phyloP scores from a whole-genome alignment of 2,888 invertebrate genomes.

The Spodoptera picta region DNA sequence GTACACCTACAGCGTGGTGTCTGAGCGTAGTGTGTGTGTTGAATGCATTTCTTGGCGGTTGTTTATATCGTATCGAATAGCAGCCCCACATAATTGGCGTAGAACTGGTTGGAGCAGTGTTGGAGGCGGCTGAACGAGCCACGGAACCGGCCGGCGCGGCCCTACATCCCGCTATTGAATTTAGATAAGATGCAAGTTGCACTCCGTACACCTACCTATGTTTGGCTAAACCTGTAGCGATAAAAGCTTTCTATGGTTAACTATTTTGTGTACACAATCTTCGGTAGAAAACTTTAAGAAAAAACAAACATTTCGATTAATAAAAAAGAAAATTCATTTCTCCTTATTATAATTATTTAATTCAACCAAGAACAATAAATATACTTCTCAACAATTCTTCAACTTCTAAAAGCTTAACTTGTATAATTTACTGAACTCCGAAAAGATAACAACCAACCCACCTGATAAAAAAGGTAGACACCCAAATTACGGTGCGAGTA shows the following conservation, averaged over 20 bases:
- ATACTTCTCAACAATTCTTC: no score
- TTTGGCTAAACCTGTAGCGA: slow-evolving; percentile 13
- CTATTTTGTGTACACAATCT: neutral
- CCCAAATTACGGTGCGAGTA: no score
- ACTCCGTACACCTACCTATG: slow-evolving; percentile 34
- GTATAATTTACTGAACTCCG: no score
- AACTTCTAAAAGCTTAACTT: no score
- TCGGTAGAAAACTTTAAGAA: no score
- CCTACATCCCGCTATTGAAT: slow-evolving; percentile 66
- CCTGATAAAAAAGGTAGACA: no score
- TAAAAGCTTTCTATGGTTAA: slow-evolving; percentile 19
- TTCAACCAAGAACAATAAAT: no score
- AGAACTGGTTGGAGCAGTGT: slow-evolving; percentile 67
- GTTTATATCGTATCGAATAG: slow-evolving; percentile 68
- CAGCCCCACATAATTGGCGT: slow-evolving; percentile 60
- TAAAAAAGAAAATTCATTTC: no score
- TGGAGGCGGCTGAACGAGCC: slow-evolving; percentile 45
- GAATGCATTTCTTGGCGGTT: slow-evolving; percentile 68
- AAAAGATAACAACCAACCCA: no score
- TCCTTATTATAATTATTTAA: no score
- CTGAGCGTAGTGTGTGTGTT: slow-evolving; percentile 50
- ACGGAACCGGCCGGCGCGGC: slow-evolving; percentile 68
- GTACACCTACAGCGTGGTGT: slow-evolving; percentile 44
- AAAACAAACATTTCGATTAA: neutral
- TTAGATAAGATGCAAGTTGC: slow-evolving; percentile 69